Percentiles rank a stretch among this genome's conserved stretches.
phyloP scores from a whole-genome alignment of 2,888 invertebrate species.

The Trachelus iudaicus region DNA sequence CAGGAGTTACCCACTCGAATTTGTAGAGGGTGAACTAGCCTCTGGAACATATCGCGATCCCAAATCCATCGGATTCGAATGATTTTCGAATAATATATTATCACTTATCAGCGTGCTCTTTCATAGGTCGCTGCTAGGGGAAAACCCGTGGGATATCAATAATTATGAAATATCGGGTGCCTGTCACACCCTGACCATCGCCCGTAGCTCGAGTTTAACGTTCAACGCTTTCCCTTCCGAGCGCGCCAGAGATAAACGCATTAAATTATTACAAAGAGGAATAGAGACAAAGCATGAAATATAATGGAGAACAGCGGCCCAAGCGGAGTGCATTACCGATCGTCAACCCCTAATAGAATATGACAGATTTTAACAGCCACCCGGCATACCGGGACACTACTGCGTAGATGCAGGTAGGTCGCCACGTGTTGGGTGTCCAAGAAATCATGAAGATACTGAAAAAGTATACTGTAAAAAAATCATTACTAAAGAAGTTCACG shows the following conservation, averaged over 20 bases:
- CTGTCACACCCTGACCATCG: constrained; percentile 33
- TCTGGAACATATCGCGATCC: not conserved
- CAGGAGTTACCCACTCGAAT: not conserved
- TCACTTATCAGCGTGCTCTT: constrained; percentile 21
- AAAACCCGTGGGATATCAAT: constrained; percentile 35
- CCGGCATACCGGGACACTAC: not conserved
- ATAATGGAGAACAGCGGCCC: constrained; percentile 32
- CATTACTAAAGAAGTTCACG: no score
- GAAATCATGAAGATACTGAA: not conserved
- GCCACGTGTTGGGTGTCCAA: not conserved
- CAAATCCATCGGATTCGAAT: not conserved
- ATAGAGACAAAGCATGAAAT: constrained; percentile 32
- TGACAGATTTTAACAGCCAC: constrained; percentile 33
- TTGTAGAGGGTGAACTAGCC: not conserved
- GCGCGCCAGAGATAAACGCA: constrained; percentile 35
- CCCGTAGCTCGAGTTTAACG: not conserved
- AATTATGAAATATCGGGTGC: constrained; percentile 48
- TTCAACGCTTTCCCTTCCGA: constrained; percentile 7
- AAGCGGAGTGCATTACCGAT: constrained; percentile 38
- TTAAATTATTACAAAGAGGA: constrained; percentile 43
- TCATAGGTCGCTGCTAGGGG: constrained; percentile 24
- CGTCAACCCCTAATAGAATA: constrained; percentile 36
- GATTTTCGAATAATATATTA: constrained; percentile 32
- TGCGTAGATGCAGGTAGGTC: not conserved
- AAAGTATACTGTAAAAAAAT: not conserved